Base-by-base conservation (phyloP, 1,140 invertebrate genomes). In the Tetragnatha versicolor region DNA sequence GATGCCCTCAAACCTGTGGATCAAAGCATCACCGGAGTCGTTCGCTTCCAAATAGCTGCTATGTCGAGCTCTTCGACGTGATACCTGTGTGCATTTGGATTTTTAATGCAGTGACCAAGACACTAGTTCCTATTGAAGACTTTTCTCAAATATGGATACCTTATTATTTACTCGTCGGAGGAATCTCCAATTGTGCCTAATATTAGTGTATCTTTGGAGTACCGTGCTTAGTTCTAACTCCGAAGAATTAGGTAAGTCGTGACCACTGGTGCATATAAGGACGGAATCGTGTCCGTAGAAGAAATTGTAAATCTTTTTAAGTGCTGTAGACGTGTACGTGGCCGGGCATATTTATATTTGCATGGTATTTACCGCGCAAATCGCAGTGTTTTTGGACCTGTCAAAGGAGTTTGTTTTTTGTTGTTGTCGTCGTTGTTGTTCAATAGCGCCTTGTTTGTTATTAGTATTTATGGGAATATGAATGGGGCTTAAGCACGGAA, bases 151-250 rank as follows among this genome's bases (percentile, higher is more conserved):
- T 14, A 63, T 61, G 55, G 70, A 75, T 75, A 55, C 51, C 22
- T 25, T 75, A n/a, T n/a, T n/a, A 42, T 63, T 75, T 47, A 20
- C 69, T n/a, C n/a, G 49, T 22, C 35, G 60, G 7, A 31, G 70
- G 55, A 75, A 58, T 33, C 39, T 61, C 17, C 61, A 51, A 75
- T 58, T 75, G 42, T 75, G 70, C 63, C 63, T 75, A 61, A 33
- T 75, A 61, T 75, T 75, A 63, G 55, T 75, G 39, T 75, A 61
- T 42, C 39, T 75, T 35, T 75, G 70, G 70, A 75, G 70, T 75
- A 75, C 39, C 22, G 39, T 75, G 70, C 27, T 61, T 47, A 58
- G 25, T 63, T 63, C 53, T 63, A n/a, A 63, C 35, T 35, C 72
- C 7, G 51, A 29, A 17, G 69, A 72, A 75, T 25, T 63, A 75